Evolutionary conservation across 2,113 vertebrate genomes (phyloP).

Genomic region (Anas platyrhynchos): DNA sequence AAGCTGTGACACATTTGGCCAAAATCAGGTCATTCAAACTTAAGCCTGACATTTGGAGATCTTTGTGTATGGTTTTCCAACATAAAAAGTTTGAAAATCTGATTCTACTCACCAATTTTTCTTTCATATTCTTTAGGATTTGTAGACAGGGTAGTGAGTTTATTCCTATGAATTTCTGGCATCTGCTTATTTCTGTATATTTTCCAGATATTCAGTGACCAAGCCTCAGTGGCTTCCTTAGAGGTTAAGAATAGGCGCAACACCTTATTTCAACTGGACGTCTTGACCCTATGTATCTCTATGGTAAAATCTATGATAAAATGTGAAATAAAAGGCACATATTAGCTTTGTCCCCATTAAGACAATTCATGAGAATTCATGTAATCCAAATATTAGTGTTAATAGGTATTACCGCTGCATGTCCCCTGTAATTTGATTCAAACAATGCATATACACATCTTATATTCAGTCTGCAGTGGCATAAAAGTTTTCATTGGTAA

Average conservation of each 20-base stretch:
- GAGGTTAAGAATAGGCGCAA: rapidly evolving
- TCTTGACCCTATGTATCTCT: not conserved
- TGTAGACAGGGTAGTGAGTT: not conserved
- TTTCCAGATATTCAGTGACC: not conserved
- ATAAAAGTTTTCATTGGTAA: not conserved
- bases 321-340: not conserved
- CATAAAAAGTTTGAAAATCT: not conserved
- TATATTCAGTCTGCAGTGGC: not conserved
- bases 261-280: not conserved
- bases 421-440: not conserved
- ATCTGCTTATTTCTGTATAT: not conserved
- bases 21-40: conserved; percentile 41
- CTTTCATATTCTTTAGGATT: not conserved
- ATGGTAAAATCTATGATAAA: not conserved
- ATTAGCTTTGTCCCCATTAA: not conserved
- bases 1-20: conserved; percentile 6
- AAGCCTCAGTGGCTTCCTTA: not conserved
- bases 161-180: not conserved
- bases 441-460: not conserved
- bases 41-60: not conserved
- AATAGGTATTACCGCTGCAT: not conserved
- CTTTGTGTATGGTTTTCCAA: not conserved
- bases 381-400: not conserved
- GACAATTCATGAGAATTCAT: not conserved
- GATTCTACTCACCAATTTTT: not conserved